These are phyloP conservation scores for Danio albolineatus DNA, from an alignment of 2,797 vertebrate genomes.

Conservation along the genomic window DNA sequence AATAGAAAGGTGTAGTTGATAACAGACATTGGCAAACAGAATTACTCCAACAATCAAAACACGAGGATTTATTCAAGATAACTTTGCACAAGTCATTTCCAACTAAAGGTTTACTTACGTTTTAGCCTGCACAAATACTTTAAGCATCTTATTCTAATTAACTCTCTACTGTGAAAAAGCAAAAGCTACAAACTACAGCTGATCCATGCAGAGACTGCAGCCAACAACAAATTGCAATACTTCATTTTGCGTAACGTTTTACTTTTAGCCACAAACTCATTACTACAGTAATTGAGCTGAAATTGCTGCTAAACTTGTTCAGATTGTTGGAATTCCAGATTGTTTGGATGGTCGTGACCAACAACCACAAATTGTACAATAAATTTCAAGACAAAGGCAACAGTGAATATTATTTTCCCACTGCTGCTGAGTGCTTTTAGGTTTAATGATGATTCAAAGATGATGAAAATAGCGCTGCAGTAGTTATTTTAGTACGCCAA, in stretches of 20 bases:
- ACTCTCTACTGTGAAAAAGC: neutral
- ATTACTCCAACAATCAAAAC: slow-evolving; percentile 1
- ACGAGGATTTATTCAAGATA: neutral
- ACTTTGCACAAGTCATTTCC: neutral
- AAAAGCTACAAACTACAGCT: neutral
- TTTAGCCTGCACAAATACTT: neutral
- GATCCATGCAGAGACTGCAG: neutral
- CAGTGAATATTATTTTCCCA: slow-evolving; percentile 28
- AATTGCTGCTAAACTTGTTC: slow-evolving; percentile 20
- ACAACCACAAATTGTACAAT: slow-evolving; percentile 36
- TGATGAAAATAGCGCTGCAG: neutral
- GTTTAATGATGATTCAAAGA: neutral
- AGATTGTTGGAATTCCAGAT: slow-evolving; percentile 51
- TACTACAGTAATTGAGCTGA: slow-evolving; percentile 1
- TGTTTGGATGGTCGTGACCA: slow-evolving; percentile 42
- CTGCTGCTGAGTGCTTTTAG: slow-evolving; percentile 11
- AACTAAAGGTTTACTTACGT: neutral
- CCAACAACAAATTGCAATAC: neutral
- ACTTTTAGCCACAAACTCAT: slow-evolving; percentile 41
- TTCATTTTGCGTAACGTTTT: neutral
- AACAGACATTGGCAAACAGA: neutral
- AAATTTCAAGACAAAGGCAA: slow-evolving; percentile 18
- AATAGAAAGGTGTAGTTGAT: slow-evolving; percentile 9
- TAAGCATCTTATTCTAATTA: neutral
- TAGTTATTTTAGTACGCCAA: neutral